A percentile compares a stretch with the other conserved stretches of the same genome.
phyloP scores from a whole-genome alignment of 2,888 invertebrate species.

The Heliconius sara region DNA sequence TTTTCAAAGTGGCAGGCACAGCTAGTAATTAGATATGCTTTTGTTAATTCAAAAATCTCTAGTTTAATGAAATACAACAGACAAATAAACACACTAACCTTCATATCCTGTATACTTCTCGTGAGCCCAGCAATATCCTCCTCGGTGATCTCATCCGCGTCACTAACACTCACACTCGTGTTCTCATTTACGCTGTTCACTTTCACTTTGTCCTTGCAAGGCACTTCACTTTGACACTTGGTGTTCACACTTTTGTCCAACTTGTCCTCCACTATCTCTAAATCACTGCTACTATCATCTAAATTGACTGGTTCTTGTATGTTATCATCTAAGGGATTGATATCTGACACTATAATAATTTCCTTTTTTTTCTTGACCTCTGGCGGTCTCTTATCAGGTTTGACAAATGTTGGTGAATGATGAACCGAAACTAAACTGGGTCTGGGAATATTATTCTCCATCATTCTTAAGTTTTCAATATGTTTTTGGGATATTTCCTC shows the following conservation, averaged over 20 bases:
- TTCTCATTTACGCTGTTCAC: slow-evolving; percentile 53
- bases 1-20: too few species aligned
- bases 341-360: slow-evolving; percentile 70
- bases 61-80: too few species aligned
- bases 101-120: slow-evolving; percentile 74
- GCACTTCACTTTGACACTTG: slow-evolving; percentile 58
- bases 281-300: slow-evolving; percentile 81
- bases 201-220: slow-evolving; percentile 68
- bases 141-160: slow-evolving; percentile 60
- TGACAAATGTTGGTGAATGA: slow-evolving; percentile 76
- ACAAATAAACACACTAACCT: slow-evolving; percentile 58
- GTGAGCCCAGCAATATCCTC: slow-evolving; percentile 71
- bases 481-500: slow-evolving; percentile 70
- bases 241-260: slow-evolving; percentile 59
- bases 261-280: slow-evolving; percentile 73
- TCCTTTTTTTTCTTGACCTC: slow-evolving; percentile 77
- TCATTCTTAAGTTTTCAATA: slow-evolving; percentile 68
- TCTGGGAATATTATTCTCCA: slow-evolving; percentile 74
- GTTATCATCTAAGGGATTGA: slow-evolving; percentile 70
- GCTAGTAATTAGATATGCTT: too few species aligned
- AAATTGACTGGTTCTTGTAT: slow-evolving; percentile 66
- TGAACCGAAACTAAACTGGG: slow-evolving; percentile 71
- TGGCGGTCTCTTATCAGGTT: slow-evolving; percentile 74
- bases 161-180: slow-evolving; percentile 52
- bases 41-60: too few species aligned